phyloP scores from a whole-genome alignment of 2,888 invertebrate genomes.

The Graphium colonna region DNA sequence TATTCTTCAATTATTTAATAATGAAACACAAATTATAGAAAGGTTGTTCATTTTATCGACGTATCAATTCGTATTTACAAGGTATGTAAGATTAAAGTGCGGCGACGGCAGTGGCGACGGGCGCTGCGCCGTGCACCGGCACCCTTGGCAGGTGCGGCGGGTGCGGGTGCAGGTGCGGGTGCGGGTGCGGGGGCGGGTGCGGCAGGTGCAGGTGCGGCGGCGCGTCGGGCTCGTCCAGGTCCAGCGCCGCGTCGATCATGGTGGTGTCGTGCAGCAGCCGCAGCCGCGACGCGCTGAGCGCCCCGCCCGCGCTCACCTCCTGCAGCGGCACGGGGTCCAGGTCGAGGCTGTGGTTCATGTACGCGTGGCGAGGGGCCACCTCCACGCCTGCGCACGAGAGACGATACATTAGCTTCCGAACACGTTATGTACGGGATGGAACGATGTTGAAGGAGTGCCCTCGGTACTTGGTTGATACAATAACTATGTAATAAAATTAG shows the following conservation, averaged over 20 bases:
- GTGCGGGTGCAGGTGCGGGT: slow-evolving; percentile 19
- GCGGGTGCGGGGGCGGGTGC: slow-evolving; percentile 19
- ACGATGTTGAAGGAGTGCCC: too few species aligned
- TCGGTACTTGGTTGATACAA: too few species aligned
- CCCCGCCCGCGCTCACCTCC: slow-evolving; percentile 49
- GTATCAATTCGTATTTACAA: slow-evolving; percentile 17
- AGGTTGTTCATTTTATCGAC: slow-evolving; percentile 14
- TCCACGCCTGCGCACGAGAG: slow-evolving; percentile 11
- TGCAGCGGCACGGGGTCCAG: slow-evolving; percentile 67
- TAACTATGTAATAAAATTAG: too few species aligned
- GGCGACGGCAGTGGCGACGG: slow-evolving; percentile 29
- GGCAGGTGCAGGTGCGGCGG: slow-evolving; percentile 42
- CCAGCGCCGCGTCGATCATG: slow-evolving; percentile 94
- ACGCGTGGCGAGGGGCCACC: slow-evolving; percentile 51
- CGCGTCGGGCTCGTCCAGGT: slow-evolving; percentile 90
- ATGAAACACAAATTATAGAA: slow-evolving; percentile 11
- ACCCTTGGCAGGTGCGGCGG: slow-evolving; percentile 25
- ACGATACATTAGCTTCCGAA: too few species aligned
- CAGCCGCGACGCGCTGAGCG: slow-evolving; percentile 85
- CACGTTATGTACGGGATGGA: too few species aligned
- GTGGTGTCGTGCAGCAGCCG: slow-evolving; percentile 91
- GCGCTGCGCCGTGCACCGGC: slow-evolving; percentile 24
- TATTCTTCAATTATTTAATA: too few species aligned
- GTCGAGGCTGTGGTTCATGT: slow-evolving; percentile 79
- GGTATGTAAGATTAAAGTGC: slow-evolving; percentile 27